Evolutionary conservation across 2,888 invertebrate species (phyloP).

Genomic region (Mesoligia furuncula): DNA sequence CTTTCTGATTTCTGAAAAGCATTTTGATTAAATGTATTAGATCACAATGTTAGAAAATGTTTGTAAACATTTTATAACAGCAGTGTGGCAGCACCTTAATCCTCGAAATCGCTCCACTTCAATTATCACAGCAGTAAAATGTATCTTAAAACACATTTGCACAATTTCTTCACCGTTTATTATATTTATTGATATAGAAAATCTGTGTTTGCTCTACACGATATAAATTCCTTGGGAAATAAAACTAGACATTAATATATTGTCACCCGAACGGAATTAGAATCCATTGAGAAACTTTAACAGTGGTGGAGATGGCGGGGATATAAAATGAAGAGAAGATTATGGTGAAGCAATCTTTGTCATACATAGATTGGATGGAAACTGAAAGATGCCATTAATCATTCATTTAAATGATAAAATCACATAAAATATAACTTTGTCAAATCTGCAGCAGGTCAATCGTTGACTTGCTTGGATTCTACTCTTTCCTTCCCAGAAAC

Average conservation of each 20-base stretch:
- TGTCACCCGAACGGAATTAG: slow-evolving; percentile 54
- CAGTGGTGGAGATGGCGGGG: neutral
- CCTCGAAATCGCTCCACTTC: slow-evolving; percentile 37
- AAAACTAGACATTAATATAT: slow-evolving; percentile 59
- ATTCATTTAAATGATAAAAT: no score
- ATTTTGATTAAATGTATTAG: no score
- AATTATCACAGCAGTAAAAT: slow-evolving; percentile 51
- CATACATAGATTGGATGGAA: neutral
- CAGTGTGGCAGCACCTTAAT: no score
- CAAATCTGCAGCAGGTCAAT: no score
- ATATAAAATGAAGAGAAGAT: slow-evolving; percentile 14
- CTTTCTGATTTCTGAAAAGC: no score
- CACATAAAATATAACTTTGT: no score
- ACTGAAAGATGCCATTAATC: no score
- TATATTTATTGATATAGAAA: slow-evolving; percentile 50
- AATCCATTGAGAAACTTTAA: slow-evolving; percentile 50
- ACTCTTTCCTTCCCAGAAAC: no score
- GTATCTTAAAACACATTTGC: slow-evolving; percentile 47
- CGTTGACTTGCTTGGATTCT: no score
- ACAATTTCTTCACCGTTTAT: slow-evolving; percentile 46
- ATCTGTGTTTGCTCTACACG: slow-evolving; percentile 22
- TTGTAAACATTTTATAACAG: no score
- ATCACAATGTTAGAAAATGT: no score
- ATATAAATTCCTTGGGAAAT: slow-evolving; percentile 41
- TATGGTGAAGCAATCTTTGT: neutral